These are phyloP conservation scores for Lepidurus apus DNA, from an alignment of 1,140 invertebrate species.

Conservation along the genomic window DNA sequence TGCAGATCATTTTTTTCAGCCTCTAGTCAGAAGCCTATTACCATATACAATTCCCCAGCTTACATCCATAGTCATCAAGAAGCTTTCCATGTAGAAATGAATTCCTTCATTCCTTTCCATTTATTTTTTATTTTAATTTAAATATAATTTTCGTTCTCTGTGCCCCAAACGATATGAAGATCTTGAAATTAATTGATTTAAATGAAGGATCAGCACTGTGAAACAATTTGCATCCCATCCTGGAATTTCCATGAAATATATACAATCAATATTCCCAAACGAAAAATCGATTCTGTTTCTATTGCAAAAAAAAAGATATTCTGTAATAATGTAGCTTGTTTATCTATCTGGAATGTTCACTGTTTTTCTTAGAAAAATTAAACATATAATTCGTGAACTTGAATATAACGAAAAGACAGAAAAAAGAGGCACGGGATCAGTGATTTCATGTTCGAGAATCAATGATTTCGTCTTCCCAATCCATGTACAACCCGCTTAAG, in stretches of 20 bases:
- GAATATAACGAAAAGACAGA: no score
- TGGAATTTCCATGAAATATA: constrained; percentile 17
- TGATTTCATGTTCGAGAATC: no score
- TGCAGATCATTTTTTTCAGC: constrained; percentile 2
- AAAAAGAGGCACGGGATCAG: no score
- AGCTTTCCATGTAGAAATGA: background rate
- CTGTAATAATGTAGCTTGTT: background rate
- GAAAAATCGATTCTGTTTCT: background rate
- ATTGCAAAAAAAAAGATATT: background rate
- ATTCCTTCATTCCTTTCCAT: background rate
- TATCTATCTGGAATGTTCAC: no score
- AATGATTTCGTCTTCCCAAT: no score
- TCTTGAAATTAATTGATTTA: no score
- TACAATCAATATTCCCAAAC: background rate
- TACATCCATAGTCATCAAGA: background rate
- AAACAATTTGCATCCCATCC: background rate
- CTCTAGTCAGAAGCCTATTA: constrained; percentile 15
- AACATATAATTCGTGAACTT: no score
- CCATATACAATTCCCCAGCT: background rate
- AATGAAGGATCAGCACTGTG: background rate
- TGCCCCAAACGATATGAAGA: background rate
- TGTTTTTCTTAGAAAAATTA: no score
- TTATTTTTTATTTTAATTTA: background rate
- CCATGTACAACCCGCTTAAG: no score
- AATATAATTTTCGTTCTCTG: background rate